Evolutionary conservation across 2,888 invertebrate genomes (phyloP).

Genomic region (Germaria angustata): DNA sequence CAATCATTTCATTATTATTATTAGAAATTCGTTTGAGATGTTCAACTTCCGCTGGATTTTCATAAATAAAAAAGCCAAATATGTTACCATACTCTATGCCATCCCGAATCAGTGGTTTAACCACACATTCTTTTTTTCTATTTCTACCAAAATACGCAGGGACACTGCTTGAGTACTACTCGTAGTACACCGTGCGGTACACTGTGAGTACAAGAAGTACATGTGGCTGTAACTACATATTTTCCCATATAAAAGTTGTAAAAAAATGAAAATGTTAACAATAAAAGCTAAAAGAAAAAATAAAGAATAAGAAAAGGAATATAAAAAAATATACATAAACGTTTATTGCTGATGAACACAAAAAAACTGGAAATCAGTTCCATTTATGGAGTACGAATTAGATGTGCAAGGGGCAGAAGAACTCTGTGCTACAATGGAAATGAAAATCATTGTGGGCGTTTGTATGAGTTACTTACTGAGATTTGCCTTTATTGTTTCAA

Average conservation of each 20-base stretch:
- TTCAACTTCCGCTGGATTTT: constrained; percentile 67
- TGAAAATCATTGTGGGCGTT: constrained; percentile 78
- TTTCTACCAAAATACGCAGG: background rate
- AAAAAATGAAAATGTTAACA: constrained; percentile 42
- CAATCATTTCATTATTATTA: constrained; percentile 63
- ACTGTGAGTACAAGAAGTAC: background rate
- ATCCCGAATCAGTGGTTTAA: constrained; percentile 53
- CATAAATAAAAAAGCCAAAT: constrained; percentile 76
- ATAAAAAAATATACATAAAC: constrained; percentile 35
- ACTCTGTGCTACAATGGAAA: constrained; percentile 72
- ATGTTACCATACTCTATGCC: constrained; percentile 73
- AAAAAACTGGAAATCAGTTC: constrained; percentile 39
- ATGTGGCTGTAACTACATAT: background rate
- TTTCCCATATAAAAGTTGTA: constrained; percentile 40
- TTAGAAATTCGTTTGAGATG: constrained; percentile 66
- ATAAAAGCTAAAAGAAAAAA: constrained; percentile 12
- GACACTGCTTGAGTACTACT: background rate
- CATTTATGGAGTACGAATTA: constrained; percentile 13
- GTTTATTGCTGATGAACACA: constrained; percentile 62
- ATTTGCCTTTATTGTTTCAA: constrained; percentile 68
- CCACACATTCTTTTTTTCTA: background rate
- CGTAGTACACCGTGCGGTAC: background rate
- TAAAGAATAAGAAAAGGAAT: constrained; percentile 3
- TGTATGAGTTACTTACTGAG: constrained; percentile 76
- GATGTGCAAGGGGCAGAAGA: background rate